phyloP scores from a whole-genome alignment of 2,797 vertebrate species.

The Hypotaenidia okinawae region DNA sequence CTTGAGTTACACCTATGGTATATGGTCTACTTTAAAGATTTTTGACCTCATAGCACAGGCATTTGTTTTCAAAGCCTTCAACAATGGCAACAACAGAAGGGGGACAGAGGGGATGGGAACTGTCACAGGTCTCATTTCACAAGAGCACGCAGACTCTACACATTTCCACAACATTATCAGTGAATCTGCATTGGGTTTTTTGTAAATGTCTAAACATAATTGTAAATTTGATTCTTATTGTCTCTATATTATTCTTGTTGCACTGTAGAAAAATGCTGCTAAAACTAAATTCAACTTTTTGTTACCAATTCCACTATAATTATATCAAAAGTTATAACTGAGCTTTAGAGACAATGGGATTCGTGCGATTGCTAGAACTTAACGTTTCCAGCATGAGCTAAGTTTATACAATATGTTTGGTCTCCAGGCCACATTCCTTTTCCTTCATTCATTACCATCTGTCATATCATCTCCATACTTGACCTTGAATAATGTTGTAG shows the following conservation, averaged over 20 bases:
- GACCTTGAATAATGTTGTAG: constrained; percentile 12
- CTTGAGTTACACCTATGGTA: constrained; percentile 23
- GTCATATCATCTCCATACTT: background rate
- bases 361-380: background rate
- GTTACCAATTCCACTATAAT: background rate
- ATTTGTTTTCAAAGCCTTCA: constrained; percentile 41
- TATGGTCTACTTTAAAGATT: background rate
- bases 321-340: background rate
- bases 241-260: background rate
- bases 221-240: background rate
- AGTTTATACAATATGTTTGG: background rate
- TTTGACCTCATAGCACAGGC: background rate
- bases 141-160: background rate
- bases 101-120: background rate
- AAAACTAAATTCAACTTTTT: background rate
- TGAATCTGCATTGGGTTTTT: background rate
- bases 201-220: background rate
- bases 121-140: background rate
- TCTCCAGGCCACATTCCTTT: background rate
- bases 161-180: background rate
- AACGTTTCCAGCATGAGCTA: background rate
- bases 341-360: background rate
- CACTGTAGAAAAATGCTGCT: background rate
- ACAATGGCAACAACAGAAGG: background rate
- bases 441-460: background rate